Evolutionary conservation across 35 echinoderm and acorn worm genomes (phyloP), one percentile per base, ranked within the genome.

Genomic region (Acanthaster planci): DNA sequence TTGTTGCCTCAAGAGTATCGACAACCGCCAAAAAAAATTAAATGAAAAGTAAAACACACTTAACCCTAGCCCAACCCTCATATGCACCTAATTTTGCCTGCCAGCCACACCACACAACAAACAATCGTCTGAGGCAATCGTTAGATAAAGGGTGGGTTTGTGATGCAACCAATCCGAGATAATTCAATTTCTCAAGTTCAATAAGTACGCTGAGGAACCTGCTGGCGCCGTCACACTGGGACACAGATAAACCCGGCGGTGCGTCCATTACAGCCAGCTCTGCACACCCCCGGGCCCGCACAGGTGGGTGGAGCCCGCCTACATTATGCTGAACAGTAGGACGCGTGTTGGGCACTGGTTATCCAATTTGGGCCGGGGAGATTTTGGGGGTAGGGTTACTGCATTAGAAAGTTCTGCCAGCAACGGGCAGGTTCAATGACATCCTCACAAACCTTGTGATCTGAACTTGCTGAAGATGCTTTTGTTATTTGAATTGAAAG

Each of bases 261-360:
- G 57, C 18, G 34, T 12, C 42, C 42, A 47, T 47, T 4, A 47
- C 42, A 12, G 42, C 42, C 4, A 47, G 12, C 42, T 47, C 12
- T 47, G 42, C 12, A 47, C 42, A 47, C 42, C 42, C 4, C 42
- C 12, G 42, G 64, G 19, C 64, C 18, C 1, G 64, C 64, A 72
- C 64, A 72, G 27, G 27, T n/a, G 56, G 56, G 27, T 59, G 56
- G 56, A 26, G 23, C 64, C 57, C 9, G 64, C 64, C 26, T 14
- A 21, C 23, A 34, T 26, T 72, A 27, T 72, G 10, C 64, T 12
- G 30, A 72, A 72, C 64, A 72, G 64, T 72, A 26, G 64, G 64
- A 72, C 64, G 64, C 64, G 64, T 72, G 64, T 72, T 26, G 30
- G n/a, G 30, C 64, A 72, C 64, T 72, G 26, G 64, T 72, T 72